A percentile compares a stretch with the other conserved stretches of the same genome.
Evolutionary conservation across 2,797 vertebrate genomes (phyloP).

Genomic region (Danio albolineatus): DNA sequence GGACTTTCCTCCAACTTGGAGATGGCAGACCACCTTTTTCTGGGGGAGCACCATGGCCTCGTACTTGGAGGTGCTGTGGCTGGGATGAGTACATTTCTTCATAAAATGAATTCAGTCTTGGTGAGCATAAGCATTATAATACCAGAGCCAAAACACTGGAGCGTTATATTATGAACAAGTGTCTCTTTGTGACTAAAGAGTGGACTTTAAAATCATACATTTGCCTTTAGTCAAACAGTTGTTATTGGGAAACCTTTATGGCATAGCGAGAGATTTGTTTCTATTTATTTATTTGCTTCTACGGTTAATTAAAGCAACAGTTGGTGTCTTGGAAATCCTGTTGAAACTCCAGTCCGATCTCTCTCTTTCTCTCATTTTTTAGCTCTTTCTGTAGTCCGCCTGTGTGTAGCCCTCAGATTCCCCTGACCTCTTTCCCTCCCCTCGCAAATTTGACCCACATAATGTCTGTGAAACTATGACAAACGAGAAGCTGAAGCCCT

Average conservation of each 20-base stretch:
- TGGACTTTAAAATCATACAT: constrained; percentile 58
- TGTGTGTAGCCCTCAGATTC: constrained; percentile 63
- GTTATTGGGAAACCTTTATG: constrained; percentile 57
- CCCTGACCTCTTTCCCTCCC: constrained; percentile 55
- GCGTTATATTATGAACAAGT: neutral
- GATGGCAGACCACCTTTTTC: too few species aligned
- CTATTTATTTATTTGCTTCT: too few species aligned
- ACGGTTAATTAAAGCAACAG: too few species aligned
- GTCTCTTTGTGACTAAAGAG: constrained; percentile 27
- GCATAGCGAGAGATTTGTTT: constrained; percentile 9
- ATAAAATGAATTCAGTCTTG: neutral
- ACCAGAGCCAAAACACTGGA: constrained; percentile 5
- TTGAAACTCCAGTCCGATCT: constrained; percentile 24
- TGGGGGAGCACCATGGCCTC: too few species aligned
- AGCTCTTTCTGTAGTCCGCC: constrained; percentile 59
- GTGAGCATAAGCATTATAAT: neutral
- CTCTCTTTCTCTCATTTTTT: constrained; percentile 7
- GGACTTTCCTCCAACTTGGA: too few species aligned
- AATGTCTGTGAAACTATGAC: constrained; percentile 77
- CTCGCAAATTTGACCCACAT: constrained; percentile 83
- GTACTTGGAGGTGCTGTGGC: too few species aligned
- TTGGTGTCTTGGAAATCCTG: neutral
- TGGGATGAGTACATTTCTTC: too few species aligned
- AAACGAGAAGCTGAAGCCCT: constrained; percentile 72
- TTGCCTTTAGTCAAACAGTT: constrained; percentile 52